Evolutionary conservation across 2,888 invertebrate species (phyloP).

Genomic region (Drosophila picticornis): DNA sequence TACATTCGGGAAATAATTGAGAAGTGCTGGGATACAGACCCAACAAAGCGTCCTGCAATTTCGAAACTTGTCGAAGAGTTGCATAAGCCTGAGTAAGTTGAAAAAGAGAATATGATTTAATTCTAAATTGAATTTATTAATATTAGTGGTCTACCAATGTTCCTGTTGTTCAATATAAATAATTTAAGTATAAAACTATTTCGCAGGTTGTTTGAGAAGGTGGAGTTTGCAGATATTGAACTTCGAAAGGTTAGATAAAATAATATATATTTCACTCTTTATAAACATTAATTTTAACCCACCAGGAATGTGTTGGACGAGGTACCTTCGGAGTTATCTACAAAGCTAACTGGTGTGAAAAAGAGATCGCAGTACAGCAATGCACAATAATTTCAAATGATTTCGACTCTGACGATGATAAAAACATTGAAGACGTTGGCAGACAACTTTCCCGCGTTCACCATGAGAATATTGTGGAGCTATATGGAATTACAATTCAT

Average conservation of each 20-base stretch:
- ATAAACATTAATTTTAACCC: background rate
- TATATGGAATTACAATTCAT: constrained; percentile 6
- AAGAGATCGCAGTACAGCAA: constrained; percentile 1
- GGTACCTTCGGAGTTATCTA: constrained; percentile 6
- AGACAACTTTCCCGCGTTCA: background rate
- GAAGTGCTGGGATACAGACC: background rate
- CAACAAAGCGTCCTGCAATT: background rate
- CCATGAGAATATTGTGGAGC: constrained; percentile 6
- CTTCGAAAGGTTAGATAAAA: background rate
- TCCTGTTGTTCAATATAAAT: background rate
- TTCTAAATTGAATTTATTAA: background rate
- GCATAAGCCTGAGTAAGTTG: background rate
- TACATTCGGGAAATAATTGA: background rate
- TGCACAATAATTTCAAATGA: background rate
- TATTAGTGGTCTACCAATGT: background rate
- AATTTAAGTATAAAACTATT: background rate
- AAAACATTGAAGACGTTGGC: background rate
- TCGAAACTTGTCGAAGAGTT: background rate
- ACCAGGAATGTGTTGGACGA: background rate
- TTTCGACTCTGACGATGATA: background rate
- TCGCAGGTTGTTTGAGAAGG: background rate
- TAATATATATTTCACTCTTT: background rate
- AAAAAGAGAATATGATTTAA: background rate
- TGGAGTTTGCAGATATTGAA: rapidly evolving
- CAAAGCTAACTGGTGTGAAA: background rate